A percentile compares a stretch with the other conserved stretches of the same genome.
These are phyloP conservation scores for Oncorhynchus gorbuscha DNA, from an alignment of 2,113 vertebrate genomes.

Conservation along the genomic window DNA sequence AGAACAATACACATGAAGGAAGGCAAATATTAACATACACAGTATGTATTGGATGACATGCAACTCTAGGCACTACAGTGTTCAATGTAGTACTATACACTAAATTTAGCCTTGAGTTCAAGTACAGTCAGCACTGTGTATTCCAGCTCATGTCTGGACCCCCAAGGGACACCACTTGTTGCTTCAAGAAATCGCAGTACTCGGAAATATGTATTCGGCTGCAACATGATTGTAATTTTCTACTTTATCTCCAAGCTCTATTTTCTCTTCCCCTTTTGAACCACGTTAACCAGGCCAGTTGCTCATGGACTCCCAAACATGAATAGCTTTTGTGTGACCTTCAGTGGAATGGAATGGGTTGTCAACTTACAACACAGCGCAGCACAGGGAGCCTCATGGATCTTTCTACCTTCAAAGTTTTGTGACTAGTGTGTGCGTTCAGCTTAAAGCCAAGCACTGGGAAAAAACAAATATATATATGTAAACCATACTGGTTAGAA, in stretches of 20 bases:
- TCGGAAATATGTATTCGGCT: conserved; percentile 15
- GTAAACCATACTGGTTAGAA: too few species aligned
- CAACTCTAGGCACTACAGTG: too few species aligned
- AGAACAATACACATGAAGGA: too few species aligned
- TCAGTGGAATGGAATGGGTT: conserved; percentile 27
- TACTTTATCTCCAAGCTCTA: conserved; percentile 5
- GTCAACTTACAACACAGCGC: conserved; percentile 25
- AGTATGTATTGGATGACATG: too few species aligned
- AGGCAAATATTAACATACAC: too few species aligned
- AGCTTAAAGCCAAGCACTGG: not conserved
- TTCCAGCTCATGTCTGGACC: too few species aligned
- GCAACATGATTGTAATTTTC: conserved; percentile 19
- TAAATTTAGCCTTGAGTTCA: too few species aligned
- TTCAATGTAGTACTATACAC: too few species aligned
- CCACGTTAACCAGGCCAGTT: conserved; percentile 65
- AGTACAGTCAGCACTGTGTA: too few species aligned
- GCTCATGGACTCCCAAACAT: conserved; percentile 50
- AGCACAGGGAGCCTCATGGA: conserved; percentile 26
- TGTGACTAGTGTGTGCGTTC: not conserved
- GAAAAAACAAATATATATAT: not conserved
- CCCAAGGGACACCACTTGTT: too few species aligned
- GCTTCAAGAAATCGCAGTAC: not conserved
- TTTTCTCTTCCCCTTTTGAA: conserved; percentile 28
- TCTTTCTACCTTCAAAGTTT: not conserved
- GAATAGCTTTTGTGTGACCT: conserved; percentile 30